Conservation (phyloP, 2,888 invertebrate species). For the Brachycybe producta region DNA sequence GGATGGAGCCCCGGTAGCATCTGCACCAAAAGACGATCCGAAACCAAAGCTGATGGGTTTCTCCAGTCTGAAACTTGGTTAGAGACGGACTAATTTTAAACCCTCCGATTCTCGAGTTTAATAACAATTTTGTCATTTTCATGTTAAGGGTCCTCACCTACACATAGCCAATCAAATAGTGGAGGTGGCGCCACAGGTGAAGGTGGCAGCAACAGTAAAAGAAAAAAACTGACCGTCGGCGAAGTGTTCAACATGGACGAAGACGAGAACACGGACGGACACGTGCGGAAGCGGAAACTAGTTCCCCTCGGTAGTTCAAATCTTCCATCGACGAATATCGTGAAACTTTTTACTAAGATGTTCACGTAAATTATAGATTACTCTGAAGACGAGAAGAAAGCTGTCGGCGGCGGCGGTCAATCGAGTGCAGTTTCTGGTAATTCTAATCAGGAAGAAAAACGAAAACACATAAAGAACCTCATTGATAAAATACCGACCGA, state of each 20-base stretch:
- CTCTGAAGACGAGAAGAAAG: constrained; percentile 43
- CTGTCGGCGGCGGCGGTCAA: constrained; percentile 42
- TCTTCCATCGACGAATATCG: neutral
- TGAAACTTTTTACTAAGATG: neutral
- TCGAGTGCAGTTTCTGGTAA: constrained; percentile 11
- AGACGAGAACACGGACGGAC: constrained; percentile 34
- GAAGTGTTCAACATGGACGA: constrained; percentile 80
- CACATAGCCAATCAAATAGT: neutral
- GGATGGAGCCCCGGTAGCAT: neutral
- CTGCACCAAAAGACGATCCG: constrained; percentile 22
- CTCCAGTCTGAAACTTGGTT: constrained; percentile 23
- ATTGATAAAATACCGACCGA: constrained; percentile 98
- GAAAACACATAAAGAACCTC: constrained; percentile 87
- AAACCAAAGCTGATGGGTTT: constrained; percentile 24
- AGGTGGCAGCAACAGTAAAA: constrained; percentile 13
- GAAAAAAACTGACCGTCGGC: constrained; percentile 64
- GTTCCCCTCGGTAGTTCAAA: constrained; percentile 51
- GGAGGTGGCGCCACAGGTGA: neutral
- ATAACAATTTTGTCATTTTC: constrained; percentile 1
- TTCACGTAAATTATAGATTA: constrained; percentile 39
- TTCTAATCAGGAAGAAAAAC: constrained; percentile 66
- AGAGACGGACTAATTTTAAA: neutral
- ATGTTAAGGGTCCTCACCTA: constrained; percentile 2
- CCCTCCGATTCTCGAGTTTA: neutral
- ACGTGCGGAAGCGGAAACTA: constrained; percentile 53